phyloP scores from a whole-genome alignment of 1,140 invertebrate species.

The Bombus terrestris region DNA sequence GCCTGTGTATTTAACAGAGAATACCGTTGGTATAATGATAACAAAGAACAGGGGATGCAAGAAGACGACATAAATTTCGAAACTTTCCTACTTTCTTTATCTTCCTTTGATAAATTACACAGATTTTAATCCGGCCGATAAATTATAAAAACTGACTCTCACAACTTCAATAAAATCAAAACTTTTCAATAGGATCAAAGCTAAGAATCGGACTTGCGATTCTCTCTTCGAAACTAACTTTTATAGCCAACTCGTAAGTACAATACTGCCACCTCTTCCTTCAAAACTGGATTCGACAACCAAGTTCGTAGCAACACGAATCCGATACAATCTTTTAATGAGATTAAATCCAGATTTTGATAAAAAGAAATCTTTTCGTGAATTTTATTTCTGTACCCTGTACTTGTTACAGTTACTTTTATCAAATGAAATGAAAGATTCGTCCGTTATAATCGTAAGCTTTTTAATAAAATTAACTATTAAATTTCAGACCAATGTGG shows the following conservation, averaged over 20 bases:
- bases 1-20: neutral
- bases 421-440: neutral
- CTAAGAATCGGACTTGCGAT: neutral
- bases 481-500: neutral
- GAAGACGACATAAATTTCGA: neutral
- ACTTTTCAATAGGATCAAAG: slow-evolving; percentile 8
- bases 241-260: neutral
- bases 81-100: neutral
- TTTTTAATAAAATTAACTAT: neutral
- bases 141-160: neutral
- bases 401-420: neutral
- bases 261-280: neutral
- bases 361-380: too few species aligned
- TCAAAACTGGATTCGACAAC: neutral
- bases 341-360: neutral
- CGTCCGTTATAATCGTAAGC: neutral
- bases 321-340: neutral
- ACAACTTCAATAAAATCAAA: neutral
- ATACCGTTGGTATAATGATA: neutral
- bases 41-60: neutral
- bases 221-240: neutral
- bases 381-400: too few species aligned
- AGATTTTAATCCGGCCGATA: neutral
- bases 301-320: neutral
- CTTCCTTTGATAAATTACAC: neutral